phyloP scores from a whole-genome alignment of 2,113 vertebrate species.

The Scytalopus superciliaris region DNA sequence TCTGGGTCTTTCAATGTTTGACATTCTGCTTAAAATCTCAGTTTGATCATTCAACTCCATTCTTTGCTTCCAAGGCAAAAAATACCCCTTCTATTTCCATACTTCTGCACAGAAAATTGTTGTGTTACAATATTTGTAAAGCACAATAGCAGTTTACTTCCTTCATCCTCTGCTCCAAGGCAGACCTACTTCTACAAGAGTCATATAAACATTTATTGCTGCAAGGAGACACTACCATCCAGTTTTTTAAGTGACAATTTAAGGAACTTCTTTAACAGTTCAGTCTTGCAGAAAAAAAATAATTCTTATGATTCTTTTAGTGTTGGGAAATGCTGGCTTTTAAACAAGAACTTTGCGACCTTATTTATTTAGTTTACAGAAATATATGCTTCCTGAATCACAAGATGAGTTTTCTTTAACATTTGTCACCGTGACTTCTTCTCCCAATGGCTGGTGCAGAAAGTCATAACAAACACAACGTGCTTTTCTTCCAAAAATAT shows the following conservation, averaged over 20 bases:
- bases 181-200: background rate
- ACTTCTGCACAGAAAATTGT: background rate
- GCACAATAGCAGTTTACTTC: background rate
- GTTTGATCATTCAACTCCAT: background rate
- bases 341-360: background rate
- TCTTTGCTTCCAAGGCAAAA: background rate
- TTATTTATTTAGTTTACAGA: conserved; percentile 10
- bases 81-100: background rate
- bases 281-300: background rate
- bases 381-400: background rate
- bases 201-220: background rate
- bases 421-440: background rate
- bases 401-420: background rate
- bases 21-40: background rate
- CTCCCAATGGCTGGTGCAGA: background rate
- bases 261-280: background rate
- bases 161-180: background rate
- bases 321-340: conserved; percentile 10
- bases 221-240: background rate
- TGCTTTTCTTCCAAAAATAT: conserved; percentile 12
- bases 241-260: background rate
- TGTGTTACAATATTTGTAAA: background rate
- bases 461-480: background rate
- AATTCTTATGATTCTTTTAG: background rate
- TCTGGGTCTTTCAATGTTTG: background rate